A percentile compares a stretch with the other conserved stretches of the same genome.
phyloP scores from a whole-genome alignment of 2,113 vertebrate genomes.

The Herpailurus yagouaroundi region DNA sequence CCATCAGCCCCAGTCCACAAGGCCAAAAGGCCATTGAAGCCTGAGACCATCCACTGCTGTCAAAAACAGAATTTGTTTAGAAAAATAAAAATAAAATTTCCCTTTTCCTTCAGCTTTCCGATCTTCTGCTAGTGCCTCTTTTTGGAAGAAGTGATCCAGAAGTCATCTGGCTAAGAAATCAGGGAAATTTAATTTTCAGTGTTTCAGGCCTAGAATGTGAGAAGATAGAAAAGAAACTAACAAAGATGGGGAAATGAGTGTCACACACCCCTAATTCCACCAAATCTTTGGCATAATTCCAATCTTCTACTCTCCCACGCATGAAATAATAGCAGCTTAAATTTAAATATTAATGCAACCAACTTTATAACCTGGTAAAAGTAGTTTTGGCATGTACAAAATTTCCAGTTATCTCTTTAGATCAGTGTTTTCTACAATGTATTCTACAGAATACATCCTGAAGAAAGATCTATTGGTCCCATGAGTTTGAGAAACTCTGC shows the following conservation, averaged over 20 bases:
- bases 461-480: not conserved
- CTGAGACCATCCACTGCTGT: not conserved
- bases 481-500: not conserved
- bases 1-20: not conserved
- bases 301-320: not conserved
- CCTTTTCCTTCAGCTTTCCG: not conserved
- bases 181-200: not conserved
- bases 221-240: not conserved
- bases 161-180: conserved; percentile 13
- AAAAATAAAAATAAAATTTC: not conserved
- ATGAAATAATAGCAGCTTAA: not conserved
- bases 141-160: not conserved
- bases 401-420: not conserved
- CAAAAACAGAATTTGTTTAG: not conserved
- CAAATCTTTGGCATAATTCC: not conserved
- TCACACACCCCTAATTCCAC: too few relatives aligned
- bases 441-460: not conserved
- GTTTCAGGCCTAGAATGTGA: not conserved
- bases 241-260: not conserved
- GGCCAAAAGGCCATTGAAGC: not conserved
- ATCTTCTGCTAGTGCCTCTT: not conserved
- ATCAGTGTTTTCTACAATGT: not conserved
- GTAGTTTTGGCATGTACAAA: not conserved
- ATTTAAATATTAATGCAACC: not conserved
- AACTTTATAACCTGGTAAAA: not conserved